Base-by-base conservation (phyloP, 2,113 vertebrate species). In the Rhinolophus ferrumequinum region DNA sequence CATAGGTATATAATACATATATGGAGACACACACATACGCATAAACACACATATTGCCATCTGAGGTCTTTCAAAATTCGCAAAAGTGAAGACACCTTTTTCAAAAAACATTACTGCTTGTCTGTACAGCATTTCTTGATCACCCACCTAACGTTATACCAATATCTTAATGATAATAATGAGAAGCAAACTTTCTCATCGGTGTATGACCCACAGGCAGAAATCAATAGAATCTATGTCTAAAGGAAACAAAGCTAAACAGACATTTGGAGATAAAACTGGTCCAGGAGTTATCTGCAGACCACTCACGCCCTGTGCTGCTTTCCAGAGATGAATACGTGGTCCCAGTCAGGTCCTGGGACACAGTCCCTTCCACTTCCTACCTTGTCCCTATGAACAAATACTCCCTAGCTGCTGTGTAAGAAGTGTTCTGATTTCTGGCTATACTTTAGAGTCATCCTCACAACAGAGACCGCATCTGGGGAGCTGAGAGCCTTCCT, bases 401-500 rank as follows among this genome's bases (percentile, higher is more conserved):
- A 67, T 30, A 19, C 30, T 67, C 82, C 52, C 10, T 38, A 66
- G 38, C 38, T 69, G 77, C 69, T 60, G 18, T 60, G 58, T 93
- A 75, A 41, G 56, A 97, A 95, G 96, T 96, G 81, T 38, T 33
- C 80, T 95, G 94, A 95, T 88, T 96, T 94, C 95, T 87, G 26
- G 0, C 80, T 93, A 30, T 33, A n/a, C 44, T 77, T 96, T 70
- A 69, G 1, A 96, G 81, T 88, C 73, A 83, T 93, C 94, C 33
- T 94, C 91, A 95, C 70, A 96, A 77, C 33, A 97, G 96, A 96
- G 79, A 82, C 56, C 86, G 90, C 47, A 79, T 89, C 93, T 83
- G 75, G 91, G 90, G 93, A 96, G 90, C 96, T 86, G 95, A 97
- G 80, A 95, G 85, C 19, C 88, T 97, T 97, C 92, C 93, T 95